Conservation (phyloP, 2,888 invertebrate genomes). For the Psylliodes chrysocephalus region DNA sequence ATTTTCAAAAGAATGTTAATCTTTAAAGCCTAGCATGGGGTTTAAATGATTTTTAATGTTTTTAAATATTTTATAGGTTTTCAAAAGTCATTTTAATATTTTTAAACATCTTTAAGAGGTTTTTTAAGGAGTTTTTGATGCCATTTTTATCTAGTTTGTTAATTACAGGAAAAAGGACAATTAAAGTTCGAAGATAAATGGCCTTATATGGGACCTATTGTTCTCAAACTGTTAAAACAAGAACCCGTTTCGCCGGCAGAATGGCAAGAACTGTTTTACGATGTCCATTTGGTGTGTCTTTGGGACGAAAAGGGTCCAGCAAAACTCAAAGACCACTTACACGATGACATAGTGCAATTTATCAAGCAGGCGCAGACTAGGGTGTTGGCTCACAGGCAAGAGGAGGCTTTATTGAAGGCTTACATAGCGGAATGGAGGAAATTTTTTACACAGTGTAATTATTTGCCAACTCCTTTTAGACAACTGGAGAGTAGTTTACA, state of each 20-base stretch:
- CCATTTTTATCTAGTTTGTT: constrained; percentile 13
- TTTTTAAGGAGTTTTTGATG: too few relatives aligned
- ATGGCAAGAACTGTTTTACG: constrained; percentile 98
- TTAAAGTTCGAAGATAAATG: constrained; percentile 95
- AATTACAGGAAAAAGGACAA: constrained; percentile 78
- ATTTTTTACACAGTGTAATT: constrained; percentile 97
- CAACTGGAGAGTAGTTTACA: constrained; percentile 88
- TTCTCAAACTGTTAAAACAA: constrained; percentile 92
- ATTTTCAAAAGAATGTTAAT: too few relatives aligned
- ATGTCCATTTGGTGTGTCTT: constrained; percentile 93
- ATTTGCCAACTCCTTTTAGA: constrained; percentile 94
- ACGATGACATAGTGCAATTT: constrained; percentile 93
- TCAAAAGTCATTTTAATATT: too few relatives aligned
- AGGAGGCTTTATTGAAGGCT: constrained; percentile 93
- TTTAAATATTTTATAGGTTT: too few relatives aligned
- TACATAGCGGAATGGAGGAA: constrained; percentile 99
- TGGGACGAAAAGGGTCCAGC: constrained; percentile 97
- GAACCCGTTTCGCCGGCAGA: constrained; percentile 92
- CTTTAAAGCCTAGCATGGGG: too few relatives aligned
- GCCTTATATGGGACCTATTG: constrained; percentile 94
- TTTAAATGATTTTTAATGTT: too few relatives aligned
- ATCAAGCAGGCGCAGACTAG: constrained; percentile 92
- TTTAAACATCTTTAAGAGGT: too few relatives aligned
- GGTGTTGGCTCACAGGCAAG: constrained; percentile 91
- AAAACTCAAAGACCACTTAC: constrained; percentile 88